Evolutionary conservation across 2,888 invertebrate species (phyloP).

Genomic region (Caprella mutica): DNA sequence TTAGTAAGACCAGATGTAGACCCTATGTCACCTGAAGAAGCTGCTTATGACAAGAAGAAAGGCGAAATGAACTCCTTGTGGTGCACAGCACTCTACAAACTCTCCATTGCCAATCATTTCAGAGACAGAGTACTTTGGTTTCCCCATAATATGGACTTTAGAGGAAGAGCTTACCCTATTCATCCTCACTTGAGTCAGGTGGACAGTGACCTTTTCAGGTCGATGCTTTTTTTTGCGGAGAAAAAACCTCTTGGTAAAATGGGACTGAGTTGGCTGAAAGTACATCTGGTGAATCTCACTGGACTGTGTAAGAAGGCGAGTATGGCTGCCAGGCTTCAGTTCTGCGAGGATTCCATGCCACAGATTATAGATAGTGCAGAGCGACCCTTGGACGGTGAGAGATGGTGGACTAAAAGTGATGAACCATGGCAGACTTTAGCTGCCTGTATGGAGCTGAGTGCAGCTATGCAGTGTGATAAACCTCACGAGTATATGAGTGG

Average conservation of each 20-base stretch:
- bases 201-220: constrained; percentile 79
- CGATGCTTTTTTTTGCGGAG: constrained; percentile 73
- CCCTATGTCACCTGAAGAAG: constrained; percentile 40
- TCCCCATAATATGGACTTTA: constrained; percentile 96
- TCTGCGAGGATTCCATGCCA: constrained; percentile 68
- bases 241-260: constrained; percentile 65
- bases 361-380: constrained; percentile 89
- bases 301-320: constrained; percentile 75
- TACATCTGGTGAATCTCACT: constrained; percentile 83
- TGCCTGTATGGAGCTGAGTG: constrained; percentile 72
- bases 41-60: constrained; percentile 52
- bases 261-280: constrained; percentile 85
- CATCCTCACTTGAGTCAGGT: constrained; percentile 94
- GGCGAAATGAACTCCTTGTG: constrained; percentile 86
- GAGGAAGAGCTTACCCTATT: constrained; percentile 85
- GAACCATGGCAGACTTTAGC: constrained; percentile 98
- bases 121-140: constrained; percentile 73
- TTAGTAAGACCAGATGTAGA: constrained; percentile 40
- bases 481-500: constrained; percentile 54
- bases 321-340: constrained; percentile 59
- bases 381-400: constrained; percentile 65
- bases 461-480: constrained; percentile 57
- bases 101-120: constrained; percentile 78
- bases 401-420: constrained; percentile 90
- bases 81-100: constrained; percentile 80